Conservation (phyloP, 2,113 vertebrate genomes). For the Lophotis ruficrista region DNA sequence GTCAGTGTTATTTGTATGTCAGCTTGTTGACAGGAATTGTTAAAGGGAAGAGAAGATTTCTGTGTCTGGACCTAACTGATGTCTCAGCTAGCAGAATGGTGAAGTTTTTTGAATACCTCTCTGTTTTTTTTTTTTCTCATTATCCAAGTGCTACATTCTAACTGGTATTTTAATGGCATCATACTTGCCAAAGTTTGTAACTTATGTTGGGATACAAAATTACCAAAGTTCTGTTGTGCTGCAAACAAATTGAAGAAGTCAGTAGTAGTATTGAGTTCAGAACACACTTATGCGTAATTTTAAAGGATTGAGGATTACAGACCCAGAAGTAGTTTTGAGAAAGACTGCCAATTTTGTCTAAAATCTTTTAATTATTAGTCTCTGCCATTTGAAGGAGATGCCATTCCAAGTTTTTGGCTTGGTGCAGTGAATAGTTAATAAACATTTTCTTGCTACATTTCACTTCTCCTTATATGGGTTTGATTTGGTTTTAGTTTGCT, state of each 20-base stretch:
- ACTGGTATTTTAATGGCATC: neutral
- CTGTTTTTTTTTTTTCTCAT: neutral
- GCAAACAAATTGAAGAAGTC: neutral
- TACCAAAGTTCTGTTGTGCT: neutral
- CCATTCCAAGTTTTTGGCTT: neutral
- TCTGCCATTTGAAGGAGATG: neutral
- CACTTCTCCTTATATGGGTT: neutral
- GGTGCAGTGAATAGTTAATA: neutral
- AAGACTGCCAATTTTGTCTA: neutral
- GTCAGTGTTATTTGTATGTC: neutral
- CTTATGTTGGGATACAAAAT: neutral
- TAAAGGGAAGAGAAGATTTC: neutral
- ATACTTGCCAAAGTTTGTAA: neutral
- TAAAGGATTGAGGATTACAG: neutral
- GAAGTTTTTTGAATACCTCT: neutral
- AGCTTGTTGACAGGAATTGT: neutral
- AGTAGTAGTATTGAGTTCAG: neutral
- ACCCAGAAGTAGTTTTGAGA: neutral
- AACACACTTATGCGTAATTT: neutral
- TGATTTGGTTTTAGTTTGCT: neutral
- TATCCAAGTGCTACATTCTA: neutral
- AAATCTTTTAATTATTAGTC: neutral
- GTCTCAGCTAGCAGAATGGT: neutral
- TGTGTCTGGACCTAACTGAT: neutral
- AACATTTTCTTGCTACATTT: neutral